Evolutionary conservation across 1,140 invertebrate species (phyloP).

Genomic region (Nasonia longicornis): DNA sequence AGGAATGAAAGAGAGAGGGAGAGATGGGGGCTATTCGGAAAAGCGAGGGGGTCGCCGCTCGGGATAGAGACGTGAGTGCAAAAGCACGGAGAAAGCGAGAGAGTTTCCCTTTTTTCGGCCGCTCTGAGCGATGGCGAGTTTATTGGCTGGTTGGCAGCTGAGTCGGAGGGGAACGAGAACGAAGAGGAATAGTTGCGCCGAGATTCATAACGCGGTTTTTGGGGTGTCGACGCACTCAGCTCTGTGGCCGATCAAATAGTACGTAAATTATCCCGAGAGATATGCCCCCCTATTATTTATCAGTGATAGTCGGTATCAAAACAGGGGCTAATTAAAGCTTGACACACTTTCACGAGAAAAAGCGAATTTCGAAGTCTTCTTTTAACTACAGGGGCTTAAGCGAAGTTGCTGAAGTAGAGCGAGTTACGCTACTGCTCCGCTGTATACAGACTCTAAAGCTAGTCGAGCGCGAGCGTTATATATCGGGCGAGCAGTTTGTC

Average conservation of each 20-base stretch:
- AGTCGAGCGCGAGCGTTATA: not conserved
- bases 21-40: not conserved
- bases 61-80: constrained; percentile 46
- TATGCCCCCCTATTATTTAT: not conserved
- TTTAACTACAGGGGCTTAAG: not conserved
- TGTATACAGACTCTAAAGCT: not conserved
- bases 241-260: constrained; percentile 31
- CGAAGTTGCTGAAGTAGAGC: constrained; percentile 10
- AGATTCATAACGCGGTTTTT: constrained; percentile 48
- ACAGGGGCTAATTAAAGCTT: not conserved
- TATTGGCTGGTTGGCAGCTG: constrained; percentile 56
- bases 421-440: too few species aligned
- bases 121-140: constrained; percentile 56
- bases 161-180: constrained; percentile 48
- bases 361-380: not conserved
- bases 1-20: not conserved
- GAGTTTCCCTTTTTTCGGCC: constrained; percentile 40
- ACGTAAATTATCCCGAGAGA: constrained; percentile 21
- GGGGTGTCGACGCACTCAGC: not conserved
- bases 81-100: constrained; percentile 14
- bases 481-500: not conserved
- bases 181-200: constrained; percentile 39
- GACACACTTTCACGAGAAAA: not conserved
- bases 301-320: too few species aligned
- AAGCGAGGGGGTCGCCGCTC: constrained; percentile 23